phyloP scores from a whole-genome alignment of 2,888 invertebrate genomes.

The Metalampra italica region DNA sequence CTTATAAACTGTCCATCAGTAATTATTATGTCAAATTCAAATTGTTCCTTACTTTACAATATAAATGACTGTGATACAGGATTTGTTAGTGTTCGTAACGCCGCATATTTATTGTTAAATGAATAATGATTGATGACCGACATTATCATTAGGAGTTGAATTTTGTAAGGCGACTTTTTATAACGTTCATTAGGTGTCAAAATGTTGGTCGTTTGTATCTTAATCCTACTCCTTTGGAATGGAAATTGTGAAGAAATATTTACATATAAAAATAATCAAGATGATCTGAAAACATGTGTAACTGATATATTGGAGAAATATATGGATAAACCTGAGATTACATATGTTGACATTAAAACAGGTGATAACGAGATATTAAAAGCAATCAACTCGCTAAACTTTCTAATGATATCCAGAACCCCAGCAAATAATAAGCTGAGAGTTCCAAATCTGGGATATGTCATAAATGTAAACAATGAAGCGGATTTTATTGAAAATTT shows the following conservation, averaged over 20 bases:
- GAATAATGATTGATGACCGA: neutral
- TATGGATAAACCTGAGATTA: conserved; percentile 1
- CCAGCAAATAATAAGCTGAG: neutral
- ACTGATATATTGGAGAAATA: neutral
- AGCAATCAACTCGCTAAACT: conserved; percentile 5
- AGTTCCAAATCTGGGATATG: conserved; percentile 23
- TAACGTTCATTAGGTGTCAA: neutral
- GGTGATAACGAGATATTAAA: conserved; percentile 9
- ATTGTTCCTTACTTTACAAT: no score
- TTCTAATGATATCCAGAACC: conserved; percentile 8
- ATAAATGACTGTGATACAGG: no score
- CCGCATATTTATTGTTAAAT: neutral
- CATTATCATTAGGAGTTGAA: neutral
- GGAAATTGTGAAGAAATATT: neutral
- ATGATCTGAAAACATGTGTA: neutral
- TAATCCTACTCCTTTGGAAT: neutral
- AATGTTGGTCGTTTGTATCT: neutral
- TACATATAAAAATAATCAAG: neutral
- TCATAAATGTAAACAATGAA: conserved; percentile 25
- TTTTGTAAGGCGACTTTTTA: no score
- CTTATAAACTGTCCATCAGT: no score
- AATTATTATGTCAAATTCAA: no score
- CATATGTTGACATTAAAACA: conserved; percentile 15
- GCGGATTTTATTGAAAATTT: conserved; percentile 21
- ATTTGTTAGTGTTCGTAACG: neutral